Evolutionary conservation across 1,140 invertebrate species (phyloP), one percentile per base, ranked within the genome.

Genomic region (Nephila pilipes): DNA sequence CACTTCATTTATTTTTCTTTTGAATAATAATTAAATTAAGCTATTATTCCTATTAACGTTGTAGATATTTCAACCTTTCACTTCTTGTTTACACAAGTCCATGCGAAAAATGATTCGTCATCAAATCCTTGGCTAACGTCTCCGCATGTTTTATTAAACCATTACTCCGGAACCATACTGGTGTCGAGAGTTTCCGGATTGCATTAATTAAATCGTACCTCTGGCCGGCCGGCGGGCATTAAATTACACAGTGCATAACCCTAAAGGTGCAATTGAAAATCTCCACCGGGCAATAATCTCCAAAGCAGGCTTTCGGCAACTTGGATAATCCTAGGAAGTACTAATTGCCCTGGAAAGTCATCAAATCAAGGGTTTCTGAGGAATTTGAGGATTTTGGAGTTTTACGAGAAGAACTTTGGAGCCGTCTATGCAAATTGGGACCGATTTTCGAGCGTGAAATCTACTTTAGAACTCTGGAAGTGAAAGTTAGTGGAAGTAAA

Each of bases 341-440:
- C 88, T 90, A 90, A 90, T 90, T 90, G 88, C 88, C 75, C 55
- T 25, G 22, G 88, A 80, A 90, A 90, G 88, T 90, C 88, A 90
- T 90, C 88, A 90, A 90, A 90, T 90, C 69, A 90, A 90, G 88
- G 69, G 75, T 60, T 79, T 90, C 88, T 25, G 65, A 57, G 88
- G 75, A 60, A 90, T 90, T 90, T 36, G 88, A 58, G 88, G 54
- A 90, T 54, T 90, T 90, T 16, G 55, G 88, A 90, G 80, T 90
- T 90, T 90, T 90, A 80, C 88, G 88, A 90, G 88, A 88, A 32
- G 85, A 90, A 79, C 69, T 90, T 38, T 75, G 87, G 32, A 36
- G 38, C 46, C 54, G 10, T 38, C 80, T 54, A 1, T 69, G 69
- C 80, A 90, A 90, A 80, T 80, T 46, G 55, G 29, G n/a, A 20